Percentiles rank a stretch among this genome's conserved stretches.
Conservation (phyloP, 2,113 vertebrate genomes). For the Hemiscyllium ocellatum region DNA sequence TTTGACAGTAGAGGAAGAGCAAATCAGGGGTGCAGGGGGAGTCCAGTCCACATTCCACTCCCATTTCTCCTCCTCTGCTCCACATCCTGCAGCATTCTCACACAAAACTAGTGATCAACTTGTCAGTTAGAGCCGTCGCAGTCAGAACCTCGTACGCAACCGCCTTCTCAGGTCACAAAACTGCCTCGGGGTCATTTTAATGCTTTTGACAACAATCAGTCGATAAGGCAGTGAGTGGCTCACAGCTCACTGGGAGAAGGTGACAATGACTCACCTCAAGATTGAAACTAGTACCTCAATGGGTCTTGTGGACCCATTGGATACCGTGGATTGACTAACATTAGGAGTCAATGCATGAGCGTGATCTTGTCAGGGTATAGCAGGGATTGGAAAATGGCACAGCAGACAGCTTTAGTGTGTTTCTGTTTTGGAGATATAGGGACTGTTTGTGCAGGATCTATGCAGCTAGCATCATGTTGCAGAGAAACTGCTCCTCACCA, state of each 20-base stretch:
- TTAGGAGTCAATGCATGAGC: neutral
- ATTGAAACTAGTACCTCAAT: neutral
- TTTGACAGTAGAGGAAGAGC: neutral
- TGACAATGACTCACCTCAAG: neutral
- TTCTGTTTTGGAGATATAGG: neutral
- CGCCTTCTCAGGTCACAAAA: neutral
- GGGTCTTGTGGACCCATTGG: neutral
- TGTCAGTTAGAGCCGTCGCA: no score
- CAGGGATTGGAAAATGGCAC: no score
- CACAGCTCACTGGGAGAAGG: neutral
- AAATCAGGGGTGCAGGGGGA: no score
- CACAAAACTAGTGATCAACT: neutral
- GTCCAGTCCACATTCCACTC: neutral
- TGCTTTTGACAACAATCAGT: neutral
- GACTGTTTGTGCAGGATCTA: neutral
- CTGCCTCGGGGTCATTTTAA: neutral
- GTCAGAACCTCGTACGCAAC: neutral
- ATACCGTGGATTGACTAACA: neutral
- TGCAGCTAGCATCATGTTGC: neutral
- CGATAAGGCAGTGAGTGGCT: neutral
- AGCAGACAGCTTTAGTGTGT: neutral
- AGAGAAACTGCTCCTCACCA: neutral
- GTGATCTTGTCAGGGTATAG: neutral
- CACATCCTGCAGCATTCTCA: neutral
- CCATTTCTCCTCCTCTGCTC: neutral